These are phyloP conservation scores for Cygnus buccinator DNA, from an alignment of 2,113 vertebrate genomes.

Conservation along the genomic window DNA sequence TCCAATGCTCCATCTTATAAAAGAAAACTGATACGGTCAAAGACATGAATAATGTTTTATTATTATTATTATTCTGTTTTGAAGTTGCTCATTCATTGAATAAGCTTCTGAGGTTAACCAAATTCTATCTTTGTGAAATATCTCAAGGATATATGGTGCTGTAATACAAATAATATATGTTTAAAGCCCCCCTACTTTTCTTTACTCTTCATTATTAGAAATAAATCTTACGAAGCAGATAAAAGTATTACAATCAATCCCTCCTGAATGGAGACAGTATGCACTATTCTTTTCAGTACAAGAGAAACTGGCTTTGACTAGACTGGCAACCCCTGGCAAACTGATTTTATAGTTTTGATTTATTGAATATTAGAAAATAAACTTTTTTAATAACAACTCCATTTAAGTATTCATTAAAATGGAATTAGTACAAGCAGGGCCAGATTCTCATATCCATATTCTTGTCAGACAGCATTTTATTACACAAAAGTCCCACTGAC, in stretches of 20 bases:
- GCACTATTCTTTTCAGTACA: not conserved
- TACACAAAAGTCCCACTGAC: slow-evolving; percentile 59
- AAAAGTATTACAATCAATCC: slow-evolving; percentile 48
- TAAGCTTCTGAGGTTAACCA: not conserved
- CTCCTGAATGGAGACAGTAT: slow-evolving; percentile 46
- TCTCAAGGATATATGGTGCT: not conserved
- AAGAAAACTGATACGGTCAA: not conserved
- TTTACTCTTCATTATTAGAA: slow-evolving; percentile 46
- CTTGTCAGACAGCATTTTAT: slow-evolving; percentile 64
- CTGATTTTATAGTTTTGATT: slow-evolving; percentile 64
- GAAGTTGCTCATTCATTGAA: slow-evolving; percentile 1
- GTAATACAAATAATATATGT: slow-evolving; percentile 23
- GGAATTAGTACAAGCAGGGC: slow-evolving; percentile 61
- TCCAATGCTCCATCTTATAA: not conserved
- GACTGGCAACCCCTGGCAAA: slow-evolving; percentile 52
- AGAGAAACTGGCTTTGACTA: slow-evolving; percentile 50
- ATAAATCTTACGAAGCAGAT: slow-evolving; percentile 61
- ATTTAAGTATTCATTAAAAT: slow-evolving; percentile 71
- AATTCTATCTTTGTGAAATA: not conserved
- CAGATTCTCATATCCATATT: slow-evolving; percentile 67
- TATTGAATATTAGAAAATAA: slow-evolving; percentile 68
- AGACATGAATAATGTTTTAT: not conserved
- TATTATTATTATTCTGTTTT: not conserved
- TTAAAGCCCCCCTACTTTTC: slow-evolving; percentile 23
- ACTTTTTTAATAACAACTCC: slow-evolving; percentile 65